A percentile compares a stretch with the other conserved stretches of the same genome.
Conservation (phyloP, 64 coral and sea anemone genomes). For the Montipora cactus region DNA sequence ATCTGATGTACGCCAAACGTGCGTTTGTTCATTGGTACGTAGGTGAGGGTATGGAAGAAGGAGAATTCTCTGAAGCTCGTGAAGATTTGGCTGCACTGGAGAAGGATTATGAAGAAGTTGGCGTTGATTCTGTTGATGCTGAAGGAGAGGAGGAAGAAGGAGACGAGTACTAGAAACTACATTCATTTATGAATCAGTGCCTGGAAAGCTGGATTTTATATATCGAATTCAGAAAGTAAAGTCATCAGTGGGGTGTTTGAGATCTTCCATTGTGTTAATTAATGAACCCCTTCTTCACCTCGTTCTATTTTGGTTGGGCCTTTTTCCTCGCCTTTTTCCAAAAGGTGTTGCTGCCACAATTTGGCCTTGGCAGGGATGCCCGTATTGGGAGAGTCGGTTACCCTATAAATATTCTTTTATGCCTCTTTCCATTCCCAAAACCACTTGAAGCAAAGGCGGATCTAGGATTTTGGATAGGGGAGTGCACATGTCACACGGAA, state of each 20-base stretch:
- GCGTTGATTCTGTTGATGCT: conserved; percentile 2
- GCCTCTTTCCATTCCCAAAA: no score
- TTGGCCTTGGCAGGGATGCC: no score
- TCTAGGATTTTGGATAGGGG: no score
- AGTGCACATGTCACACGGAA: not conserved
- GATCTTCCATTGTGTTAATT: not conserved
- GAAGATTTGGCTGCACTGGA: conserved; percentile 8
- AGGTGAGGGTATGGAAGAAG: not conserved
- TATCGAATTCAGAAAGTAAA: not conserved
- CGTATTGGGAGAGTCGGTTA: no score
- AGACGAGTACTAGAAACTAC: not conserved
- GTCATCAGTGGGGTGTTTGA: not conserved
- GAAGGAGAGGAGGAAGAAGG: not conserved
- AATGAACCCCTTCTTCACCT: no score
- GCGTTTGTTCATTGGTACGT: not conserved
- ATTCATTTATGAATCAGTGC: not conserved
- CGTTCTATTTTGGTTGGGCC: not conserved
- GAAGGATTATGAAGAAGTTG: conserved; percentile 10
- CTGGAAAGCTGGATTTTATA: not conserved
- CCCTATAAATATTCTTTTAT: no score
- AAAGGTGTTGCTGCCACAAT: no score
- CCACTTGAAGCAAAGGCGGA: no score
- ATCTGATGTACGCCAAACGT: not conserved
- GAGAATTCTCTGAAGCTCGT: conserved; percentile 2
- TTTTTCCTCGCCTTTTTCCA: no score